phyloP scores from a whole-genome alignment of 2,797 vertebrate species.

The Eulemur coronatus region DNA sequence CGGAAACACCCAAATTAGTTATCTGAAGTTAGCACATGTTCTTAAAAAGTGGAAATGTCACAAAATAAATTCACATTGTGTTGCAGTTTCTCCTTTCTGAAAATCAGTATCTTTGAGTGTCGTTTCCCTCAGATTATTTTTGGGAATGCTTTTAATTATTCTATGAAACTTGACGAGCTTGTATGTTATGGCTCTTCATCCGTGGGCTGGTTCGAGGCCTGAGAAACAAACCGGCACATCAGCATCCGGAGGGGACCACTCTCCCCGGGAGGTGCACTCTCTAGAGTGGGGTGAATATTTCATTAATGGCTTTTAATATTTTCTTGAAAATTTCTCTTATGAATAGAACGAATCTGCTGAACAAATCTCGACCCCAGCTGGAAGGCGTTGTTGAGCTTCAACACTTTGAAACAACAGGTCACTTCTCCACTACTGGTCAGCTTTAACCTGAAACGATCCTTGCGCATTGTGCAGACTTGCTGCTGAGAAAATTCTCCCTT shows the following conservation, averaged over 20 bases:
- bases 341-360: neutral
- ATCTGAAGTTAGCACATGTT: neutral
- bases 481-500: neutral
- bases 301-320: rapidly evolving
- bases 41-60: neutral
- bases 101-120: neutral
- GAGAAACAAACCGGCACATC: neutral
- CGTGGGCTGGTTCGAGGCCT: neutral
- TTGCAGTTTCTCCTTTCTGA: neutral
- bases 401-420: neutral
- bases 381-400: neutral
- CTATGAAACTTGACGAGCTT: neutral
- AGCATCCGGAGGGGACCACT: neutral
- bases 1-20: neutral
- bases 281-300: neutral
- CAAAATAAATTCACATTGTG: neutral
- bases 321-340: neutral
- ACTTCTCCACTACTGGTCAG: neutral
- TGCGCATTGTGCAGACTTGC: rapidly evolving
- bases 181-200: neutral
- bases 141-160: neutral
- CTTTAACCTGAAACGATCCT: neutral
- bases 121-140: neutral
- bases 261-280: neutral
- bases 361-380: neutral